Base-by-base conservation (phyloP, 2,113 vertebrate genomes). In the Pelodiscus sinensis region DNA sequence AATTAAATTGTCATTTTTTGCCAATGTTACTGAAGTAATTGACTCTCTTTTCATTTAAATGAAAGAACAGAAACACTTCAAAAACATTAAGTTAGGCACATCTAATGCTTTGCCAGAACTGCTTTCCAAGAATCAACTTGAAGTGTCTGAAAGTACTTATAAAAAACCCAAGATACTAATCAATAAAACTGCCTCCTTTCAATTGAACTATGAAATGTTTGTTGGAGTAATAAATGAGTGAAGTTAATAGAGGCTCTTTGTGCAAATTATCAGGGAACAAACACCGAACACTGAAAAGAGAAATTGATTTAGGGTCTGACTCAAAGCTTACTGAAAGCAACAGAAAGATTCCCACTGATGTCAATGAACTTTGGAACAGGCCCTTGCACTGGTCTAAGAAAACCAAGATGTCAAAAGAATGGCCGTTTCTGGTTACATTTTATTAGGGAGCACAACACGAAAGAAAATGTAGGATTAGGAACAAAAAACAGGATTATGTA, bases 181-280 rank as follows among this genome's bases (percentile, higher is more conserved):
- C 21, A 54, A 52, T 51, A 84, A 81, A 82, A 2, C 7, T 1
- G 0, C 8, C 3, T 55, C 15, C 19, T 84, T 84, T 73, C 44
- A 18, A 3, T 6, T 81, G 62, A 88, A 21, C 1, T 13, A 18
- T 31, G 31, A 80, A 91, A 44, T 65, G 9, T 2, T 68, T 86
- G 75, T 88, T 82, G 6, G 75, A 57, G 44, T 3, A 54, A 38
- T 5, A 88, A 68, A 87, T 4, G 9, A 19, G 3, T 0, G 0
- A 86, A 21, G 6, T 58, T 73, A 60, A 79, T 5, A 35, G 35
- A 50, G 19, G 3, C n/a, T 9, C n/a, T 19, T 44, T 44, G 24
- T 3, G 21, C 19, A 62, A 88, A 86, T 5, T 5, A 65, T 6
- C 27, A 31, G 18, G 9, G 29, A 55, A 79, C 11, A 89, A 50